Percentiles rank a stretch among this genome's conserved stretches.
Evolutionary conservation across 1,140 invertebrate genomes (phyloP).

Genomic region (Nymphalis io): DNA sequence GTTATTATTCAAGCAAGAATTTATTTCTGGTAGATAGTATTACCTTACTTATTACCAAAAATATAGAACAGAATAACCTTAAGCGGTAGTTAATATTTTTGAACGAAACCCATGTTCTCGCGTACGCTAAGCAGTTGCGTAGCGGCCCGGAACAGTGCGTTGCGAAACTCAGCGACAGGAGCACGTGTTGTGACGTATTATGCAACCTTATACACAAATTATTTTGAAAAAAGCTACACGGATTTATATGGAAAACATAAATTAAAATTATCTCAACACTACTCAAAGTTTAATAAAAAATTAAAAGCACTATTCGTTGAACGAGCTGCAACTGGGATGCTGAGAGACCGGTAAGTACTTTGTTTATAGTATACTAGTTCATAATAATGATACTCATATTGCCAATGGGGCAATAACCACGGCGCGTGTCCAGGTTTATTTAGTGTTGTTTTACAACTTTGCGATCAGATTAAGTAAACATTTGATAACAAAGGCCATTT

Average conservation of each 20-base stretch:
- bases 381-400: constrained; percentile 27
- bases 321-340: constrained; percentile 36
- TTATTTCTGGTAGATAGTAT: too few relatives aligned
- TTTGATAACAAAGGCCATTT: neutral
- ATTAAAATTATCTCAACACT: constrained; percentile 1
- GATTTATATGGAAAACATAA: neutral
- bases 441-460: neutral
- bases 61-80: too few relatives aligned
- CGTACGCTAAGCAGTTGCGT: neutral
- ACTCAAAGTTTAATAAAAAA: neutral
- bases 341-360: constrained; percentile 47
- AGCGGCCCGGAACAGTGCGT: constrained; percentile 17
- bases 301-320: neutral
- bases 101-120: constrained; percentile 13
- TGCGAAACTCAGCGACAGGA: neutral
- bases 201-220: neutral
- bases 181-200: constrained; percentile 10
- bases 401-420: constrained; percentile 27
- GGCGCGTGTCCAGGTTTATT: constrained; percentile 15
- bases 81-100: constrained; percentile 3
- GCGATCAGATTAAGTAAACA: neutral
- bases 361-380: constrained; percentile 33
- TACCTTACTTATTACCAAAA: too few relatives aligned
- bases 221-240: neutral
- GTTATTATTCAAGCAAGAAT: too few relatives aligned